phyloP scores from a whole-genome alignment of 1,140 invertebrate species.

The Rhopalosiphum padi region DNA sequence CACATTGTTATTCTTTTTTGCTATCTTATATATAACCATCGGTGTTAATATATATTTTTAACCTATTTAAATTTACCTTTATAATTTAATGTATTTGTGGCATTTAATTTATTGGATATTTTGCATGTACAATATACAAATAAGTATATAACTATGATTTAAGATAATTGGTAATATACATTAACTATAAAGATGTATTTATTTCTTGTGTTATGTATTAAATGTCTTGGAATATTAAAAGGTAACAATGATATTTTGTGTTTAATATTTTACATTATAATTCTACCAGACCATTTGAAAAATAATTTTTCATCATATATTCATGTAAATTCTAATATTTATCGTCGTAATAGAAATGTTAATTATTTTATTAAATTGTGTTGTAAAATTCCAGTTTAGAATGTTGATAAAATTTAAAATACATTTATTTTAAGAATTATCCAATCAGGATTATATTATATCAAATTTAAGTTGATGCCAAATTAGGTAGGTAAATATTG shows the following conservation, averaged over 20 bases:
- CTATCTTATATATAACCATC: slow-evolving; percentile 10
- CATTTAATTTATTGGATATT: slow-evolving; percentile 15
- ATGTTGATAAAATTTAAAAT: too few relatives aligned
- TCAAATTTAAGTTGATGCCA: too few relatives aligned
- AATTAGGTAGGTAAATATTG: too few relatives aligned
- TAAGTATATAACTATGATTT: background rate
- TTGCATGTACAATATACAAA: background rate
- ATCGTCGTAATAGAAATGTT: too few relatives aligned
- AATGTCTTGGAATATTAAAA: background rate
- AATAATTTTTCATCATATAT: background rate
- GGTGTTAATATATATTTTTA: background rate
- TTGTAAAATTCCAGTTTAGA: too few relatives aligned
- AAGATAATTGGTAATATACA: background rate
- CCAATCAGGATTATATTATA: too few relatives aligned
- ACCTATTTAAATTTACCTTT: background rate
- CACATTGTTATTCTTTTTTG: slow-evolving; percentile 25
- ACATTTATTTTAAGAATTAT: too few relatives aligned
- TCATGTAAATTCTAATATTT: too few relatives aligned
- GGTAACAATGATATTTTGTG: background rate
- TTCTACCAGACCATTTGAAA: background rate
- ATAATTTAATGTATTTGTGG: background rate
- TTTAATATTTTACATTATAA: background rate
- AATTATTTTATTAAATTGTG: too few relatives aligned
- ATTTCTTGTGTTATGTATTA: background rate
- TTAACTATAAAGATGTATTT: background rate